Conservation (phyloP, 30 jellyfish, hydroid and myxozoan genomes). For the Chrysaora quinquecirrha region DNA sequence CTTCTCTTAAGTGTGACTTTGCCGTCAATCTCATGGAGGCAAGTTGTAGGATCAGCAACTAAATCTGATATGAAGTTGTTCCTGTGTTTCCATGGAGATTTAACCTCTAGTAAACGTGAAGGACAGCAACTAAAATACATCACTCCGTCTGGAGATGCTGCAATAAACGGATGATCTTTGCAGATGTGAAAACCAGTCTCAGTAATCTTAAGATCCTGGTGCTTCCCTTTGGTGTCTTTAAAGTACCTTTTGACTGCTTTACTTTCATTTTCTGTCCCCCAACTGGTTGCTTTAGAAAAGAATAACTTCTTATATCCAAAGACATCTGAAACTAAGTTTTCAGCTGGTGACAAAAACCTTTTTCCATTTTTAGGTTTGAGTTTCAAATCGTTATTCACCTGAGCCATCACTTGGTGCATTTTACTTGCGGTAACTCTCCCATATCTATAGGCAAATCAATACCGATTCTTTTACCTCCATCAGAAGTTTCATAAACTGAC, state of each 20-base stretch:
- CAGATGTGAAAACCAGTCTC: constrained; percentile 33
- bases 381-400: not conserved
- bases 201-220: constrained; percentile 22
- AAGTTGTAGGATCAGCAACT: constrained; percentile 17
- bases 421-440: not conserved
- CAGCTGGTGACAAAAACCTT: no score
- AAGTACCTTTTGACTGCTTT: no score
- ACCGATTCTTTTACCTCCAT: not conserved
- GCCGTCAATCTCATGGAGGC: constrained; percentile 23
- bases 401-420: not conserved
- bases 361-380: constrained; percentile 2
- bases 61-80: constrained; percentile 14
- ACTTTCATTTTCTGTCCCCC: no score
- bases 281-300: constrained; percentile 21
- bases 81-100: constrained; percentile 37
- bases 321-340: no score
- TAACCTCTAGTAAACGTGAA: constrained; percentile 28
- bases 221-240: constrained; percentile 31
- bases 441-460: not conserved
- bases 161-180: constrained; percentile 32
- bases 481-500: no score
- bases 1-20: constrained; percentile 16
- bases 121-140: constrained; percentile 34
- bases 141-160: constrained; percentile 30
- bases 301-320: constrained; percentile 22